Evolutionary conservation across 2,888 invertebrate genomes (phyloP).

Genomic region (Laspeyria flexula): DNA sequence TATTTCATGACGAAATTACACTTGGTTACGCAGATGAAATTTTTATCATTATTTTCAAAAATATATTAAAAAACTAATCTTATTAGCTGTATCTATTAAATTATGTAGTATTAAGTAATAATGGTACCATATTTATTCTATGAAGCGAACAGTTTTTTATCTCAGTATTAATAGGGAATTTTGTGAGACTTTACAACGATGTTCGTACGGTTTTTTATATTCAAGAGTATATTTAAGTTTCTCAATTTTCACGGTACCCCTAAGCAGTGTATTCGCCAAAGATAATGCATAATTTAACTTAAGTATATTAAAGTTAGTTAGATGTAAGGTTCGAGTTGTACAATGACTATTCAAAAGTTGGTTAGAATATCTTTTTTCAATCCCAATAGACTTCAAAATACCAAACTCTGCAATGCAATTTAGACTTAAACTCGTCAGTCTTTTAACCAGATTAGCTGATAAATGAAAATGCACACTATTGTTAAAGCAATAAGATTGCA

Average conservation of each 20-base stretch:
- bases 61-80: conserved; percentile 52
- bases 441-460: no score
- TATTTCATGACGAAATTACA: no score
- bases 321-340: conserved; percentile 53
- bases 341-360: conserved; percentile 29
- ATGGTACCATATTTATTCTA: conserved; percentile 73
- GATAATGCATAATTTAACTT: conserved; percentile 82
- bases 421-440: no score
- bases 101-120: conserved; percentile 56
- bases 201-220: conserved; percentile 69
- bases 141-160: conserved; percentile 63
- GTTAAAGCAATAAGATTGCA: no score
- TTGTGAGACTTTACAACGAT: conserved; percentile 84
- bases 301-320: conserved; percentile 60
- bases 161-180: conserved; percentile 79
- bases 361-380: conserved; percentile 21
- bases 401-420: no score
- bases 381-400: conserved; percentile 21
- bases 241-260: conserved; percentile 70
- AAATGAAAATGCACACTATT: no score
- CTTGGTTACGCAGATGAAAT: no score
- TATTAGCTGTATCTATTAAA: conserved; percentile 60
- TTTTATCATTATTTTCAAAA: conserved; percentile 49
- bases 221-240: conserved; percentile 48
- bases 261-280: conserved; percentile 84